Evolutionary conservation across 1,140 invertebrate species (phyloP), one percentile per base, ranked within the genome.

Genomic region (Oscheius sp.): DNA sequence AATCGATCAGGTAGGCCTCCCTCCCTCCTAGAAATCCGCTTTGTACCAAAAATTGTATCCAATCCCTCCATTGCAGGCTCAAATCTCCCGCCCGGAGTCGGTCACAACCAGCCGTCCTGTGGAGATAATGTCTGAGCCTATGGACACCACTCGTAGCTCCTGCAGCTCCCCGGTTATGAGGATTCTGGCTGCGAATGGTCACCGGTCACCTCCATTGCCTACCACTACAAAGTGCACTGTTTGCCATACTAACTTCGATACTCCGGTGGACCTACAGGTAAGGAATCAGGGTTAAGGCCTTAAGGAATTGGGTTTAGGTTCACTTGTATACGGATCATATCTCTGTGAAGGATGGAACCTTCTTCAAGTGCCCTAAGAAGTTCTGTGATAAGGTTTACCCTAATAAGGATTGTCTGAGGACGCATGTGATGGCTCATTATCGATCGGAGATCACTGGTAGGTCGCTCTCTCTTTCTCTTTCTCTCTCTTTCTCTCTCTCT

Each of bases 291-390:
- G 18, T 45, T 45, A 18, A 15, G 18, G 42, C 18, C 18, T 45
- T 18, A 45, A 18, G 23, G 15, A 45, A 45, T 45, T 45, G 15
- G 23, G 18, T 75, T 18, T 36, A 75, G 38, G 36, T 65, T 23
- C 77, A 78, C 36, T 20, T 77, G 3, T 68, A 78, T 49, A 61
- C 71, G 1, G 77, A 78, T 52, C 77, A 78, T 63, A 55, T 78
- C 18, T 26, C 7, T 20, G 63, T 78, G 20, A 75, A 58, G 49
- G 77, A 78, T 66, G 77, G 77, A 2, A 46, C 55, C 18, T 71
- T 75, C 29, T 78, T 58, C 52, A 59, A 32, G 20, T 78, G 77
- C 59, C 75, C 77, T 23, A 28, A 58, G 28, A 74, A 46, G 4
- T 15, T 31, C 34, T 78, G 77, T 36, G 77, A 67, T 3, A 77